Percentiles rank a stretch among this genome's conserved stretches.
Evolutionary conservation across 2,797 vertebrate genomes (phyloP).

Genomic region (Lepus townsendii): DNA sequence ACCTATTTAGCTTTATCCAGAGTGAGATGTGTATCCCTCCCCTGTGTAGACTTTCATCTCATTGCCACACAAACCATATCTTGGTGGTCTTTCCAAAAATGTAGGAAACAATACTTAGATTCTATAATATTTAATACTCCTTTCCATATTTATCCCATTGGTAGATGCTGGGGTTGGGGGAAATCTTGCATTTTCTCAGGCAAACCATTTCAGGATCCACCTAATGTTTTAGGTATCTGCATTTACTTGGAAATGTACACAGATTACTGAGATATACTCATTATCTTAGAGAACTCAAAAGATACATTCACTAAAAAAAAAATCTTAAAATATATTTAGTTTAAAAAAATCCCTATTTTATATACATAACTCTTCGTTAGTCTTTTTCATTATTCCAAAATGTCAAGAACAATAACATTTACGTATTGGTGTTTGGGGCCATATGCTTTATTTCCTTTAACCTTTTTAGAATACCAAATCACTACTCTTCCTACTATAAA

Average conservation of each 20-base stretch:
- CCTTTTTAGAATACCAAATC: conserved; percentile 7
- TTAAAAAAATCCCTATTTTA: background rate
- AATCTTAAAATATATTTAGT: background rate
- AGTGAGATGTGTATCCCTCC: background rate
- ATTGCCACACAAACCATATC: background rate
- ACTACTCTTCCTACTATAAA: background rate
- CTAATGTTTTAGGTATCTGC: background rate
- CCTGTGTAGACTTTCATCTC: background rate
- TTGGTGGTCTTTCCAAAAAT: background rate
- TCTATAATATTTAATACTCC: background rate
- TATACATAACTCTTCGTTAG: background rate
- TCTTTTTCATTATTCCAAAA: conserved; percentile 41
- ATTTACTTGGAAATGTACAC: background rate
- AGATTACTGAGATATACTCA: background rate
- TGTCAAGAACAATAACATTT: background rate
- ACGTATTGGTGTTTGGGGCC: background rate
- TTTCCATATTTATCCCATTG: background rate
- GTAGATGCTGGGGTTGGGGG: background rate
- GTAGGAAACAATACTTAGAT: background rate
- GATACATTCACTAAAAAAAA: background rate
- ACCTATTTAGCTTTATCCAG: background rate
- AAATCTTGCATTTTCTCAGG: background rate
- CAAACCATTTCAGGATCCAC: background rate
- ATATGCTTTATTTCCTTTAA: background rate
- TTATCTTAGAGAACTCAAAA: background rate